Percentiles rank a stretch among this genome's conserved stretches.
These are phyloP conservation scores for Hemicrepidius hirtus DNA, from an alignment of 2,888 invertebrate species.

Conservation along the genomic window DNA sequence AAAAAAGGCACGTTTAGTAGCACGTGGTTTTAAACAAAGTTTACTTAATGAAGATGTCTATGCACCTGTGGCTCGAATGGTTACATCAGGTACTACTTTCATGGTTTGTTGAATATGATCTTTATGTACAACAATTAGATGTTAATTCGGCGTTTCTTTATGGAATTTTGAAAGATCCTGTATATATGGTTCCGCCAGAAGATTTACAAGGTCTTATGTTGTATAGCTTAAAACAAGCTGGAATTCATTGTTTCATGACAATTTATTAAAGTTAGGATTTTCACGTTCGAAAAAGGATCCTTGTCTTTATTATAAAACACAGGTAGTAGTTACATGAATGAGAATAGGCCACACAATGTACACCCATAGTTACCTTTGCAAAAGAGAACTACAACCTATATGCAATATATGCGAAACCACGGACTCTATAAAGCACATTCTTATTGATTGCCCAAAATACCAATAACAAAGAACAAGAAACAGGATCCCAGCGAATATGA, in stretches of 20 bases:
- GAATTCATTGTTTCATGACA: slow-evolving; percentile 48
- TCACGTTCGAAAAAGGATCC: slow-evolving; percentile 53
- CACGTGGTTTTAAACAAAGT: slow-evolving; percentile 55
- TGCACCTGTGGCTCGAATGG: slow-evolving; percentile 57
- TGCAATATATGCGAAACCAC: no score
- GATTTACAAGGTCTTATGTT: slow-evolving; percentile 5
- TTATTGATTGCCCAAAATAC: no score
- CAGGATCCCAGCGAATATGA: no score
- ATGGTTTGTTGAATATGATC: slow-evolving; percentile 17
- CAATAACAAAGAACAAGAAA: no score
- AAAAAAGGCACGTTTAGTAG: slow-evolving; percentile 54
- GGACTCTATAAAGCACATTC: no score
- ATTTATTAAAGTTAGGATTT: slow-evolving; percentile 46
- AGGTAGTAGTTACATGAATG: no score
- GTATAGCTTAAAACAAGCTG: slow-evolving; percentile 52
- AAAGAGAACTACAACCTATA: no score
- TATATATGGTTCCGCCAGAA: slow-evolving; percentile 33
- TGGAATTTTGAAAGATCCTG: slow-evolving; percentile 33
- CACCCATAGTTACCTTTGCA: no score
- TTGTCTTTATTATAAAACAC: slow-evolving; percentile 55
- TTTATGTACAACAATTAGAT: slow-evolving; percentile 48
- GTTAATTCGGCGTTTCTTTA: slow-evolving; percentile 53
- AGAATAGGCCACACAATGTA: no score
- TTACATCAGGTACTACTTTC: slow-evolving; percentile 53
- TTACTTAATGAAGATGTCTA: slow-evolving; percentile 50